Base-by-base conservation (phyloP, 2,797 vertebrate genomes). In the Pantherophis alleghaniensis region DNA sequence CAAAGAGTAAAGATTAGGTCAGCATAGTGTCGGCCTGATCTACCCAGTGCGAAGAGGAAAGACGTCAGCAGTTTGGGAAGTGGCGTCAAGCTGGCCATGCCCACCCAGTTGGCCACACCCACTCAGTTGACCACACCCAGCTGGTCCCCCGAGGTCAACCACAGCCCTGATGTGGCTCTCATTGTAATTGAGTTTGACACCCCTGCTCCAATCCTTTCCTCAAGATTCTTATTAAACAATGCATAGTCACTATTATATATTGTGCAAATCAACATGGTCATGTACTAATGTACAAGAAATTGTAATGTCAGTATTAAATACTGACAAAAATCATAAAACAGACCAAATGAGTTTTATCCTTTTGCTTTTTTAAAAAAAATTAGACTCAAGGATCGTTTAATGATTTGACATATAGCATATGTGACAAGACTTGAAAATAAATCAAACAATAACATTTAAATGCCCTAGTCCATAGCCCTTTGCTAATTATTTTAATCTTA, bases 151-250 rank as follows among this genome's bases (percentile, higher is more conserved):
- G 0, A 56, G 3, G 13, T 56, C 55, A 56, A 14, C 13, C 55
- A 56, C 12, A 56, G 55, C 47, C 55, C 12, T 56, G 55, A 56
- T 56, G 55, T 5, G 7, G 14, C 55, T 14, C 55, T 56, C 55
- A 56, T 14, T 56, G 56, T 16, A 57, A 57, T 57, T 57, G 56
- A 57, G 56, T 57, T 57, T 57, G 56, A 16, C 4, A 16, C 14
- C 56, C 14, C 13, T 57, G 14, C 96, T 96, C 95, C 96, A 95
- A 96, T 96, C 96, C 87, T 96, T 96, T 91, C 95, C 93, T 97
- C 94, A 97, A 98, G 98, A 98, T 97, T 97, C 94, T 95, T 66
- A n/a, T 60, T 60, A 60, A 60, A 60, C 12, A n/a, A 66, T 66
- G 61, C 12, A 28, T 66, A 66, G 96, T 97, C 97, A 98, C 95